These are phyloP conservation scores for Drosophila pallidifrons DNA, from an alignment of 1,140 invertebrate species.

Conservation along the genomic window DNA sequence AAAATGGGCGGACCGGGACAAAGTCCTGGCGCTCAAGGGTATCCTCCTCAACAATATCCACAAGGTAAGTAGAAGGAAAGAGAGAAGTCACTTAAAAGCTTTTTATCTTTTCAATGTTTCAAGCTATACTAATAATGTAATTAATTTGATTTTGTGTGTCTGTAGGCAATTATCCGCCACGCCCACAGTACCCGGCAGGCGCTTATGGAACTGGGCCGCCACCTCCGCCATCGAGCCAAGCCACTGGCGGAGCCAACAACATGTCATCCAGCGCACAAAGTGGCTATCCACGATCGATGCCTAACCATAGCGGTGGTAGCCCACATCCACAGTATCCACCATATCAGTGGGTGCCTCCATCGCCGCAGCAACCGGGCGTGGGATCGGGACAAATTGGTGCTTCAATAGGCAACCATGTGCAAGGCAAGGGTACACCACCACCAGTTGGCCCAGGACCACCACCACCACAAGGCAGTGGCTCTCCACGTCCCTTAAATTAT, in stretches of 20 bases:
- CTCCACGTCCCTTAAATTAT: slow-evolving; percentile 87
- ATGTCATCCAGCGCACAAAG: slow-evolving; percentile 82
- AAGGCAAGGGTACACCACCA: slow-evolving; percentile 81
- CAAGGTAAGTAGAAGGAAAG: slow-evolving; percentile 72
- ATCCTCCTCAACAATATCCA: slow-evolving; percentile 87
- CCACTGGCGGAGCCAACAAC: slow-evolving; percentile 77
- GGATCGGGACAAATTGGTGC: slow-evolving; percentile 62
- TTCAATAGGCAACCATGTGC: slow-evolving; percentile 80
- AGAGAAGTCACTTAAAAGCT: too few relatives aligned
- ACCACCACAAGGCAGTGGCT: slow-evolving; percentile 70
- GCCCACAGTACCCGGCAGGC: slow-evolving; percentile 86
- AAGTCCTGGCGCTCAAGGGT: slow-evolving; percentile 85
- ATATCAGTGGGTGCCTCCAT: slow-evolving; percentile 85
- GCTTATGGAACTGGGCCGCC: slow-evolving; percentile 85
- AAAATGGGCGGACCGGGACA: slow-evolving; percentile 78
- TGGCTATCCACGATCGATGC: slow-evolving; percentile 86
- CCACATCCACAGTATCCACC: slow-evolving; percentile 86
- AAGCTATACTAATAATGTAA: background rate
- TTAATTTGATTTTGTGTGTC: background rate
- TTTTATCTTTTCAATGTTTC: background rate
- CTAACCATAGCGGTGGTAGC: slow-evolving; percentile 86
- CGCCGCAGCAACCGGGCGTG: slow-evolving; percentile 80
- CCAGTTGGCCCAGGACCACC: slow-evolving; percentile 70
- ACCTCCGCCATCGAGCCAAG: slow-evolving; percentile 71
- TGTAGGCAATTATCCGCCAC: slow-evolving; percentile 86